Evolutionary conservation across 2,113 vertebrate species (phyloP), one percentile per base, ranked within the genome.

Genomic region (Lutjanus erythropterus): DNA sequence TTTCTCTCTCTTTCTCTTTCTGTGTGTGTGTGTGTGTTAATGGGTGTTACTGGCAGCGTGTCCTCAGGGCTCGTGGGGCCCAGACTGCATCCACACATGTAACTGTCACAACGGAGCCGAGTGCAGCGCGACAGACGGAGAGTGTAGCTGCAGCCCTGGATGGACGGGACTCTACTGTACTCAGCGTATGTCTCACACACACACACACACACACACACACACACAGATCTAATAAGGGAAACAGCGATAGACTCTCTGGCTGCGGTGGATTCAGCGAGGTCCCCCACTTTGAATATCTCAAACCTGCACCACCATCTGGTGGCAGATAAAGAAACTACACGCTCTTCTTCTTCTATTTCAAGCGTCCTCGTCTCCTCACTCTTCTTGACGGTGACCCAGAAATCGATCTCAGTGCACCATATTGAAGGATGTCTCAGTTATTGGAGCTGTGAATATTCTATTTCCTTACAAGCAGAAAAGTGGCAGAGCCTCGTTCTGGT

Each of bases 121-220:
- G 86, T 98, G 97, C 92, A 96, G 95, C 78, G 89, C 96, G 0
- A 89, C 94, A 15, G 96, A 97, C 0, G 97, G 97, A 67, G 95
- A 96, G 77, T 98, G 97, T 62, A 69, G 91, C 90, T 98, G 97
- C 75, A 93, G 95, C 42, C 88, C 96, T 0, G 97, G 97, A 9
- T 98, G 97, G 97, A 97, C 95, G 0, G 97, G 97, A 81, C 96
- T 97, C 85, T 97, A 95, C 96, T 98, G 97, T 89, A 96, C 96
- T 0, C 97, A 97, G 88, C 96, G 97, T 98, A 95, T 89, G 97
- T 55, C 1, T 42, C 41, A 42, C 29, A 37, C 33, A 65, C 61
- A 37, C 41, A 41, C 66, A 67, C 72, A 58, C 58, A 47, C 60
- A 42, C 42, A 77, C 47, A 35, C 56, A 60, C 29, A 41, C 66